Evolutionary conservation across 1,140 invertebrate species (phyloP).

Genomic region (Cephus cinctus): DNA sequence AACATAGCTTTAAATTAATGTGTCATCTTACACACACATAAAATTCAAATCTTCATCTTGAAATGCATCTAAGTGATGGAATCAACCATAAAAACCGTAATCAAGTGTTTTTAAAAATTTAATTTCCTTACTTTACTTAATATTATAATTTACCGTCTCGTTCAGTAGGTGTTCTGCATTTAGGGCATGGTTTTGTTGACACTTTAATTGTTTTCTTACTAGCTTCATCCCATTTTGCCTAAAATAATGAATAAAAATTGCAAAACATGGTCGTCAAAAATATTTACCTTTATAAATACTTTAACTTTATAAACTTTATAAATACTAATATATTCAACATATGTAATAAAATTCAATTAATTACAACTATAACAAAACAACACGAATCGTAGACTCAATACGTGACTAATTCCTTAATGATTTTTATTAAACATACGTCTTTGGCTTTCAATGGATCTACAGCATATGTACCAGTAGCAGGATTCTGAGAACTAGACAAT

Average conservation of each 20-base stretch:
- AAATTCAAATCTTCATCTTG: too few species aligned
- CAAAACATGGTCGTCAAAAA: conserved; percentile 8
- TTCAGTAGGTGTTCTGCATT: conserved; percentile 84
- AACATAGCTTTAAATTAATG: too few species aligned
- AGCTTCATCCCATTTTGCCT: conserved; percentile 78
- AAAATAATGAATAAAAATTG: conserved; percentile 27
- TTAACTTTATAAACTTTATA: conserved; percentile 3
- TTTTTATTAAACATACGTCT: conserved; percentile 48
- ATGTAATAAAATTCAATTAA: conserved; percentile 19
- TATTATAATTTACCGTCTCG: conserved; percentile 72
- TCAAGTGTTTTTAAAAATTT: too few species aligned
- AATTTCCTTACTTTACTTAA: too few species aligned
- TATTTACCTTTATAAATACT: neutral
- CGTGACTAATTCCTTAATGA: too few species aligned
- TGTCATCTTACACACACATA: too few species aligned
- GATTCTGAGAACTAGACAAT: conserved; percentile 31
- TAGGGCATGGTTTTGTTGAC: conserved; percentile 84
- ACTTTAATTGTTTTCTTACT: conserved; percentile 74
- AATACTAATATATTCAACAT: conserved; percentile 30
- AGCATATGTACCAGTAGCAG: conserved; percentile 56
- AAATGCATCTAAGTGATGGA: neutral
- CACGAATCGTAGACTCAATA: too few species aligned
- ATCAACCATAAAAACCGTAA: too few species aligned
- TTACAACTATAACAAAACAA: conserved; percentile 14
- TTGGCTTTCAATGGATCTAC: conserved; percentile 63